phyloP scores from a whole-genome alignment of 1,140 invertebrate genomes.

The Drosophila sp. region DNA sequence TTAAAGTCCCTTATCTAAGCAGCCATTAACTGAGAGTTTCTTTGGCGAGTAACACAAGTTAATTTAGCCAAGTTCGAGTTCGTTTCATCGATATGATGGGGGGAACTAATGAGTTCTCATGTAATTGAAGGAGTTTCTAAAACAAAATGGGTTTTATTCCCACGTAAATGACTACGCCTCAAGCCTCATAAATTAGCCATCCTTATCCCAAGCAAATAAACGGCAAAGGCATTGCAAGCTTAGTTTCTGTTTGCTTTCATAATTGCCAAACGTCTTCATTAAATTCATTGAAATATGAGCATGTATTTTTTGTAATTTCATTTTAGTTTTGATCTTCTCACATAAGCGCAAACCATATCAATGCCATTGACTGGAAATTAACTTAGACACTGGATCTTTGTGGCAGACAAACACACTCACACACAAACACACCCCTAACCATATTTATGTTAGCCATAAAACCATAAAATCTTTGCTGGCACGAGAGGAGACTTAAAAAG shows the following conservation, averaged over 20 bases:
- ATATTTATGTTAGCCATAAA: conserved; percentile 59
- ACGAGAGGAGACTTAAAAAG: conserved; percentile 41
- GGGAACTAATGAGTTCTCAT: conserved; percentile 1
- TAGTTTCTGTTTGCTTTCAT: not conserved
- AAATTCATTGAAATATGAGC: conserved; percentile 50
- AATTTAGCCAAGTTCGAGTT: not conserved
- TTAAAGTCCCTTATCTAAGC: not conserved
- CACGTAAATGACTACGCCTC: conserved; percentile 4
- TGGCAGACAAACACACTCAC: not conserved
- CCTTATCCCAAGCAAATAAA: not conserved
- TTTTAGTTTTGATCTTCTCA: conserved; percentile 23
- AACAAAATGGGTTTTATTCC: conserved; percentile 7
- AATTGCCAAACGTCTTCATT: conserved; percentile 46
- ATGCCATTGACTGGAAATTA: conserved; percentile 54
- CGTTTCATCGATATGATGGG: not conserved
- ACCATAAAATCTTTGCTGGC: conserved; percentile 45
- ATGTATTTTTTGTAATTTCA: conserved; percentile 30
- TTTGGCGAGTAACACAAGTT: not conserved
- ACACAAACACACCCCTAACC: conserved; percentile 31
- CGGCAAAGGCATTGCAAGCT: not conserved
- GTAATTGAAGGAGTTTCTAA: conserved; percentile 10
- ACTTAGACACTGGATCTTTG: conserved; percentile 34
- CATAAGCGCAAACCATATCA: conserved; percentile 53
- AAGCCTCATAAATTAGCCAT: conserved; percentile 1
- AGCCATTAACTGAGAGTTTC: not conserved